Conservation (phyloP, 1,140 invertebrate species). For the Goniozus legneri region DNA sequence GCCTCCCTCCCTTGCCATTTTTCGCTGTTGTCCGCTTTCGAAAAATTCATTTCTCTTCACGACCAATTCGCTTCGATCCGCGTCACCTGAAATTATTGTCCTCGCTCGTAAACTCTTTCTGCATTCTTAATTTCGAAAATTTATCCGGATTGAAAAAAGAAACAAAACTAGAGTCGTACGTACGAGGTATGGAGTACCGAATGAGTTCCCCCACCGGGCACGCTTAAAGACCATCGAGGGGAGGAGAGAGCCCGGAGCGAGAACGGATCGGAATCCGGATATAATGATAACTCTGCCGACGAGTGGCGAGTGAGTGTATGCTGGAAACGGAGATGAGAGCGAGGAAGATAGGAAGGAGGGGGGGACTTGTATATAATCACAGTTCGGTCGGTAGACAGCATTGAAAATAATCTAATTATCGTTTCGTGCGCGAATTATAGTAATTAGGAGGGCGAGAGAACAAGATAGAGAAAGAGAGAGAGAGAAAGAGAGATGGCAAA, state of each 20-base stretch:
- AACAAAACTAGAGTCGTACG: too few relatives aligned
- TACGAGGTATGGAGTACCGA: too few relatives aligned
- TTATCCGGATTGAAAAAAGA: too few relatives aligned
- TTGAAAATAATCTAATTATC: conserved; percentile 39
- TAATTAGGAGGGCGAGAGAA: conserved; percentile 24
- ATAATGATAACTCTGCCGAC: conserved; percentile 28
- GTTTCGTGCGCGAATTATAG: conserved; percentile 31
- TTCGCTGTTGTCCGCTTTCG: background rate
- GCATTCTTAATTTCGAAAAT: too few relatives aligned
- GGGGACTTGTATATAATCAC: background rate
- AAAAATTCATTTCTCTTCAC: conserved; percentile 13
- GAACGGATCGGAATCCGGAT: conserved; percentile 16
- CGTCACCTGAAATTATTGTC: too few relatives aligned
- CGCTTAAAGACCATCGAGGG: too few relatives aligned
- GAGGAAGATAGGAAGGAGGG: conserved; percentile 17
- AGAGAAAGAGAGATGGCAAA: conserved; percentile 10
- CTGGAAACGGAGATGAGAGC: conserved; percentile 4
- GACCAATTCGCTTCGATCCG: too few relatives aligned
- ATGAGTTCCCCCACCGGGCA: too few relatives aligned
- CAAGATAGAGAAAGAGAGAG: conserved; percentile 1
- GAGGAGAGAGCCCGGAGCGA: conserved; percentile 7
- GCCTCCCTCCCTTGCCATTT: background rate
- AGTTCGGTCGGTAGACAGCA: conserved; percentile 8
- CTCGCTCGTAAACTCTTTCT: too few relatives aligned
- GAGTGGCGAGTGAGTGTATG: conserved; percentile 9